Evolutionary conservation across 2,888 invertebrate genomes (phyloP), one percentile per base, ranked within the genome.

Genomic region (Schizotus pectinicornis): DNA sequence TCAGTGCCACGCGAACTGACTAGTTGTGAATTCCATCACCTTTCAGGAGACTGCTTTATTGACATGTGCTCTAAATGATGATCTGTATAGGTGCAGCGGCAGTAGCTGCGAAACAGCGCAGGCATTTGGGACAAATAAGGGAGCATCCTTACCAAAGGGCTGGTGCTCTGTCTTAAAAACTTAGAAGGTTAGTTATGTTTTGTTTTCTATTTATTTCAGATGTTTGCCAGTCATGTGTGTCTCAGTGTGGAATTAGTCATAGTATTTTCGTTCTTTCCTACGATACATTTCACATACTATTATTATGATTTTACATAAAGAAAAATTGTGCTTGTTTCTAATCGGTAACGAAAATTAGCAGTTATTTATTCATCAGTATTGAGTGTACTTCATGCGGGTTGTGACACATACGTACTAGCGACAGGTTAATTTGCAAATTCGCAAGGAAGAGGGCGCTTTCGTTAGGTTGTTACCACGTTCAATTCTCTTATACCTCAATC

Each of bases 131-230:
- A 85, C 90, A 92, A 83, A 87, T 90, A 83, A 88, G 96, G 88
- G 95, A 95, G 85, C 95, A 96, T 89, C 96, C 96, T 84, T 96
- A 96, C 89, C 94, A 94, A 88, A 94, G 95, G 88, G 92, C 94
- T 85, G 90, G 90, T 84, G 90, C 91, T 90, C 86, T 89, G 86
- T 84, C 84, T 79, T 82, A 84, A 80, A 65, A 37, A 50, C 48
- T 57, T 31, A 54, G 67, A 73, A 77, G 79, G 79, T 79, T 79
- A 79, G 78, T 79, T 77, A 68, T 65, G 63, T 71, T 68, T 71
- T 65, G 67, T 64, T 68, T 62, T 65, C 45, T 55, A 56, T 60
- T 60, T 56, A 22, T 60, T 56, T 48, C 56, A 65, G 65, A 61
- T 65, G 59, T 67, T 59, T 67, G 61, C 62, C 62, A 59, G 59